Conservation (phyloP, 2,888 invertebrate genomes). For the Trissolcus brochymenae region DNA sequence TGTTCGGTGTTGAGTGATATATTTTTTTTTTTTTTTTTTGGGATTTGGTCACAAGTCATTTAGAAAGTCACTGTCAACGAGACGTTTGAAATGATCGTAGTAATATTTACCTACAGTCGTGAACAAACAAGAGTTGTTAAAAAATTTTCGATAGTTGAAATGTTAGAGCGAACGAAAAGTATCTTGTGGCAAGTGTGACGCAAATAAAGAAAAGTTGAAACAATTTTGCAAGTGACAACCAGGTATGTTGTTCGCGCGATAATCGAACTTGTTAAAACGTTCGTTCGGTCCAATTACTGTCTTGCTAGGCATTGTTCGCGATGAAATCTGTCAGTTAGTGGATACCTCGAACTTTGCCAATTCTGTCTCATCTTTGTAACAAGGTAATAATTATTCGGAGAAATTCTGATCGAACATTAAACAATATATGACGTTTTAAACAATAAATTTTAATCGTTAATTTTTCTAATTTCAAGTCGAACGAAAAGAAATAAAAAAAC, state of each 20-base stretch:
- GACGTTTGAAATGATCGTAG: constrained; percentile 20
- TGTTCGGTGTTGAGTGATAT: constrained; percentile 3
- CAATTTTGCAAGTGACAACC: constrained; percentile 27
- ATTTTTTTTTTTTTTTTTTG: too few species aligned
- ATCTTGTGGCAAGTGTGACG: neutral
- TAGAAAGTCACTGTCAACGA: constrained; percentile 36
- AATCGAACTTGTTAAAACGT: constrained; percentile 56
- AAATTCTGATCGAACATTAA: neutral
- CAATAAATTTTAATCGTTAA: neutral
- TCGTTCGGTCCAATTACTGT: constrained; percentile 64
- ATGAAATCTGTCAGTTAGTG: constrained; percentile 63
- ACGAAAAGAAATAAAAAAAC: neutral
- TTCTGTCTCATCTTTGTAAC: constrained; percentile 45
- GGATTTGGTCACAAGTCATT: constrained; percentile 38
- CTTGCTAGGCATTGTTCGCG: constrained; percentile 56
- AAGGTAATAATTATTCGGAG: constrained; percentile 6
- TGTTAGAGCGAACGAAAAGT: constrained; percentile 15
- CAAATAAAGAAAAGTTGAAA: neutral
- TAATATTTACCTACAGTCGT: constrained; percentile 22
- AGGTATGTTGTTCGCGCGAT: constrained; percentile 55
- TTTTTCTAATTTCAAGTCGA: too few species aligned
- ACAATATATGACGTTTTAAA: neutral
- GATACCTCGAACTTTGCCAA: constrained; percentile 51
- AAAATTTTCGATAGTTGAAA: neutral
- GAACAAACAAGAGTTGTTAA: constrained; percentile 10